phyloP scores from a whole-genome alignment of 2,888 invertebrate genomes.

The Syritta pipiens region DNA sequence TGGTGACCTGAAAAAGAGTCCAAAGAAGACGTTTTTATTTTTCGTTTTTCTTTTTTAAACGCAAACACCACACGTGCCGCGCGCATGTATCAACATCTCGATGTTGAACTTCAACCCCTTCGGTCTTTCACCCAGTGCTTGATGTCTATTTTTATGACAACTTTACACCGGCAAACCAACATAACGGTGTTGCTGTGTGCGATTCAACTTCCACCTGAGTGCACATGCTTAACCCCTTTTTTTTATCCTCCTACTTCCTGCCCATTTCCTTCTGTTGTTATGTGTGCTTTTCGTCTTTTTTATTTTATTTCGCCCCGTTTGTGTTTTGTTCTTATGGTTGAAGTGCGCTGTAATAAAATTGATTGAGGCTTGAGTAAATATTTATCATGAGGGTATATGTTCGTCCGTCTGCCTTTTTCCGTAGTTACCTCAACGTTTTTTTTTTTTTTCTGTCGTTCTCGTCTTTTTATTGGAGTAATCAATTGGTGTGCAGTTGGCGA shows the following conservation, averaged over 20 bases:
- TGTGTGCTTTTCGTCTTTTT: background rate
- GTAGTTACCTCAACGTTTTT: background rate
- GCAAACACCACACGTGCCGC: conserved; percentile 8
- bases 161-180: background rate
- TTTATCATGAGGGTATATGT: conserved; percentile 14
- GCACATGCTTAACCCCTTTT: conserved; percentile 25
- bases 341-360: conserved; percentile 32
- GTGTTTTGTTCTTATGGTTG: conserved; percentile 11
- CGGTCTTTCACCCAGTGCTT: background rate
- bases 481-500: background rate
- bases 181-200: background rate
- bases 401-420: background rate
- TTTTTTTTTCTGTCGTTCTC: background rate
- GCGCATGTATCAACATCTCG: background rate
- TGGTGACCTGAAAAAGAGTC: background rate
- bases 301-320: background rate
- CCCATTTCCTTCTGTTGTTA: conserved; percentile 1
- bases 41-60: background rate
- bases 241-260: too few relatives aligned
- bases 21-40: too few relatives aligned
- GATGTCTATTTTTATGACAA: conserved; percentile 23
- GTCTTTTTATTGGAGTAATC: background rate
- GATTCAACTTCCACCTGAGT: conserved; percentile 35
- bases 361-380: conserved; percentile 37
- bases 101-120: background rate